Conservation (phyloP, 2,113 vertebrate genomes). For the Anseranas semipalmata region DNA sequence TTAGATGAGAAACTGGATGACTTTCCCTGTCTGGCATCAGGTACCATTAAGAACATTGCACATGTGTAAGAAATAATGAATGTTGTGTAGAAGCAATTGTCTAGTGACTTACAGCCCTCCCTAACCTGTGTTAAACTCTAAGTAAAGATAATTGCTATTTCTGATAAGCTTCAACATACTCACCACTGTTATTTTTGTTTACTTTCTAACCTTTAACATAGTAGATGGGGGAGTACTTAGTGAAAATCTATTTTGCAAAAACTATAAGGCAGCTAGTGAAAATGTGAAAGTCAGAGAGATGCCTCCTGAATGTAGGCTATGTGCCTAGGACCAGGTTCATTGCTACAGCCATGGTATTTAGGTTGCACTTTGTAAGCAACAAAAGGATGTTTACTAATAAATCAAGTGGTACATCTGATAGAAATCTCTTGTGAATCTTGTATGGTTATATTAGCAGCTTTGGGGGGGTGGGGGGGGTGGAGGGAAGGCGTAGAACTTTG, state of each 20-base stretch:
- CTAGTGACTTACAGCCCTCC: not conserved
- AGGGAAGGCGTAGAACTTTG: not conserved
- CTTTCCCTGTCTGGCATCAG: not conserved
- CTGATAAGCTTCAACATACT: not conserved
- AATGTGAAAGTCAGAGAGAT: not conserved
- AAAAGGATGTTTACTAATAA: not conserved
- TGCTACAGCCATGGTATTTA: not conserved
- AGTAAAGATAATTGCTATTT: not conserved
- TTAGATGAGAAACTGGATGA: not conserved
- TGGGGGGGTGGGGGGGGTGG: fast-evolving
- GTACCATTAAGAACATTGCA: not conserved
- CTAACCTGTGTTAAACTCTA: not conserved
- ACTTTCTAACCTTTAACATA: not conserved
- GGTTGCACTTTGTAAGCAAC: not conserved
- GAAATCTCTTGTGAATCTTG: not conserved
- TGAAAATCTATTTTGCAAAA: not conserved
- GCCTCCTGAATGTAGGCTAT: not conserved
- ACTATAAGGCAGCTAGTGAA: not conserved
- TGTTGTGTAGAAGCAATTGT: not conserved
- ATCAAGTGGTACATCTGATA: not conserved
- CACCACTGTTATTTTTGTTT: not conserved
- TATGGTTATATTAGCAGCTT: not conserved
- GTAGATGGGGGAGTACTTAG: not conserved
- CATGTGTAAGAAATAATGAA: not conserved
- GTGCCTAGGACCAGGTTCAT: not conserved